Conservation (phyloP, 2,888 invertebrate genomes). For the Parapristionchus giblindavisi region DNA sequence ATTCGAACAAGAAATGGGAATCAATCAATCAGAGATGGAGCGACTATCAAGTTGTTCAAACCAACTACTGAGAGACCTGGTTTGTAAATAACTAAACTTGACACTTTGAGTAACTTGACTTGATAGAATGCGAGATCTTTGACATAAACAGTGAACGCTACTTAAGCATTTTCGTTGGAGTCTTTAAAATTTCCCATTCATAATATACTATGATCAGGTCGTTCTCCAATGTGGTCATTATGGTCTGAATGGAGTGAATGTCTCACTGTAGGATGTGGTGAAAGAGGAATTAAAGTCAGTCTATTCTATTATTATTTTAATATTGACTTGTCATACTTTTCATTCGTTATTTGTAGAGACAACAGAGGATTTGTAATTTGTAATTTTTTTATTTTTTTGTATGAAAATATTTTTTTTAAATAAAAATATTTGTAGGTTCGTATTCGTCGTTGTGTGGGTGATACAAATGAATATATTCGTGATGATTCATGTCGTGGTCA, state of each 20-base stretch:
- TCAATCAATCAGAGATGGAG: no score
- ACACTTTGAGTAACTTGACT: no score
- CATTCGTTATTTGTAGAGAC: not conserved
- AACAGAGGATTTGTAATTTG: not conserved
- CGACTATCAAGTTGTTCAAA: no score
- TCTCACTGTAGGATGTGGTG: conserved; percentile 36
- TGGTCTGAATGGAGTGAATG: conserved; percentile 39
- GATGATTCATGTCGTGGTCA: conserved; percentile 25
- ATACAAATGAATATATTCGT: conserved; percentile 13
- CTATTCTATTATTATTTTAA: no score
- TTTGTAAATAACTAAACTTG: no score
- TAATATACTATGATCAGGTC: not conserved
- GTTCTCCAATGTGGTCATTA: conserved; percentile 36
- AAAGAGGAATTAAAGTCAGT: conserved; percentile 31
- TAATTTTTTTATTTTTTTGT: not conserved
- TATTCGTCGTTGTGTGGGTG: conserved; percentile 36
- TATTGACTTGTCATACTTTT: not conserved
- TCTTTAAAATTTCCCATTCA: no score
- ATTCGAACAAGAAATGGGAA: no score
- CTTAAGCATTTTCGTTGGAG: no score
- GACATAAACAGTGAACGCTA: no score
- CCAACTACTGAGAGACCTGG: no score
- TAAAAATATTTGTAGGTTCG: conserved; percentile 23
- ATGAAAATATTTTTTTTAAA: not conserved
- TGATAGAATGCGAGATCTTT: not conserved